Conservation (phyloP, 2,797 vertebrate species). For the Psittacula echo region DNA sequence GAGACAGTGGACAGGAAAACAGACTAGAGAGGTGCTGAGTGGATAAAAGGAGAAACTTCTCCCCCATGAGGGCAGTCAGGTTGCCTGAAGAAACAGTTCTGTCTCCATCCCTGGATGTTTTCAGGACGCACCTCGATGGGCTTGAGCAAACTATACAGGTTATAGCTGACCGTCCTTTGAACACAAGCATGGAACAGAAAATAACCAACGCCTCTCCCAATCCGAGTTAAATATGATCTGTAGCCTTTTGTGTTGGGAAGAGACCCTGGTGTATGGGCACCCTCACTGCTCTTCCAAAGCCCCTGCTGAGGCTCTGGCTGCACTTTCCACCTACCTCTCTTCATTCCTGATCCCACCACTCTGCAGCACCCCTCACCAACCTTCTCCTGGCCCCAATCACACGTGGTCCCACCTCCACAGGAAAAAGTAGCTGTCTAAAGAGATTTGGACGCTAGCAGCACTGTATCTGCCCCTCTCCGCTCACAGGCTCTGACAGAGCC, state of each 20-base stretch:
- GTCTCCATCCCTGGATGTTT: not conserved
- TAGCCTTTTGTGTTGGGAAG: not conserved
- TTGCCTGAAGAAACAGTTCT: not conserved
- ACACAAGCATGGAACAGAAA: not conserved
- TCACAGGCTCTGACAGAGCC: not conserved
- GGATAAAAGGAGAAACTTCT: not conserved
- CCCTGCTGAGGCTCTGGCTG: not conserved
- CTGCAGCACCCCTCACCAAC: not conserved
- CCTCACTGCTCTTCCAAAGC: not conserved
- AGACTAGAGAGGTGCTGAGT: not conserved
- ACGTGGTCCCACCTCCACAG: not conserved
- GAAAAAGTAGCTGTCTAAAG: not conserved
- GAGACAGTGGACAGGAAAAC: not conserved
- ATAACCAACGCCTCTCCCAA: not conserved
- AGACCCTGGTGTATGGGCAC: not conserved
- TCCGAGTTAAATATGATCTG: not conserved
- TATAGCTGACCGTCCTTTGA: not conserved
- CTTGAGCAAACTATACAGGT: not conserved
- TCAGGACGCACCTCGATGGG: not conserved
- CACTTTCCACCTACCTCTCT: not conserved
- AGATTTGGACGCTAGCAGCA: not conserved
- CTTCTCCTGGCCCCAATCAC: not conserved
- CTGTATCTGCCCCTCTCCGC: accelerated
- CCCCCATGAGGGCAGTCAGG: not conserved
- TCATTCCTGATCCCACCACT: accelerated